Percentiles rank a stretch among this genome's conserved stretches.
These are phyloP conservation scores for Drosophila pruinosa DNA, from an alignment of 1,140 invertebrate species.

Conservation along the genomic window DNA sequence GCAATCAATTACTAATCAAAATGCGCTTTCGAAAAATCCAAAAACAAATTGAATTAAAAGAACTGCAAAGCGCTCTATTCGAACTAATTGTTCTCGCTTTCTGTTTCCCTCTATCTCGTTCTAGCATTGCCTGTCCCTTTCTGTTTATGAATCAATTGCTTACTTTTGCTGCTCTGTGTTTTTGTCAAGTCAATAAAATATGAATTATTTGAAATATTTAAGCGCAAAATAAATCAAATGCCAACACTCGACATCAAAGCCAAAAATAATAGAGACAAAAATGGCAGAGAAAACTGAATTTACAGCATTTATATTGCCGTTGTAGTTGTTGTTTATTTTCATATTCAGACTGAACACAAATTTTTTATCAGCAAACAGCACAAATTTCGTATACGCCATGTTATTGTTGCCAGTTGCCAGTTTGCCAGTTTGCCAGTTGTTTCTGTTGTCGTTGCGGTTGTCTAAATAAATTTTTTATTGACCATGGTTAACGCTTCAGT, in stretches of 20 bases:
- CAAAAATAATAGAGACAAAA: conserved; percentile 12
- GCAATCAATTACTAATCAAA: conserved; percentile 29
- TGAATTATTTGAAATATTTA: conserved; percentile 74
- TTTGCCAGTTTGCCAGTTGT: conserved; percentile 45
- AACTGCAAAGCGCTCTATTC: conserved; percentile 40
- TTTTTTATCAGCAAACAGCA: conserved; percentile 60
- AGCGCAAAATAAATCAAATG: conserved; percentile 71
- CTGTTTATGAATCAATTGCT: conserved; percentile 4
- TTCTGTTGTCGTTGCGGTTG: conserved; percentile 57
- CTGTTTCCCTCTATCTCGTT: not conserved
- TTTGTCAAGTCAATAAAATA: conserved; percentile 71
- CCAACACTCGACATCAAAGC: conserved; percentile 61
- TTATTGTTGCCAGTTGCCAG: conserved; percentile 29
- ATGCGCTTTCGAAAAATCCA: conserved; percentile 39
- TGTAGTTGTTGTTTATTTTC: not conserved
- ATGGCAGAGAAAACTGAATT: conserved; percentile 16
- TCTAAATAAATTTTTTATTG: conserved; percentile 81
- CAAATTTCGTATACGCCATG: conserved; percentile 48
- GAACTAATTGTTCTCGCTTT: conserved; percentile 51
- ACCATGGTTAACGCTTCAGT: conserved; percentile 78
- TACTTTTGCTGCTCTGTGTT: not conserved
- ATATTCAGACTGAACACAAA: conserved; percentile 19
- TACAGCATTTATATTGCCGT: conserved; percentile 11
- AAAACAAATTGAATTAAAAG: conserved; percentile 60
- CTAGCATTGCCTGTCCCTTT: not conserved